Evolutionary conservation across 2,888 invertebrate genomes (phyloP), one percentile per base, ranked within the genome.

Genomic region (Pollenia angustigena): DNA sequence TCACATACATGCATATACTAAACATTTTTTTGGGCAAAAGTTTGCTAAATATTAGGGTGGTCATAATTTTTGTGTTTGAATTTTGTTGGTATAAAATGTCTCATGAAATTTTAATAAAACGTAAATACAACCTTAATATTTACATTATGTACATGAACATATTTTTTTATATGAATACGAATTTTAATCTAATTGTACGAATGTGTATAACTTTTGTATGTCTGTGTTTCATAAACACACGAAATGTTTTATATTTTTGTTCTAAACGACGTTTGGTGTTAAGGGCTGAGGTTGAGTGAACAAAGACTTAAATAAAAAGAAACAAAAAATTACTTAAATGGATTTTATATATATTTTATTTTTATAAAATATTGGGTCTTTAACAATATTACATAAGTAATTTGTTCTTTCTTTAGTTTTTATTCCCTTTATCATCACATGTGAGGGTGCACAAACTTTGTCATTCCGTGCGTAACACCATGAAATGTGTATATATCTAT

Each of bases 191-290:
- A 14, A 58, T 14, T 32, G 32, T 58, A 16, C 11, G 18, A 8
- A 52, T 6, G 32, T 32, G 32, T 32, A 52, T 9, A 16, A 16
- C 16, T 16, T 52, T 52, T 8, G 8, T 52, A 9, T 16, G 16
- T 52, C 9, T 52, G 68, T 58, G 7, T 52, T 60, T 69, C 18
- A 58, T 18, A 60, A 79, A 78, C 52, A 9, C 16, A 54, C 18
- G 18, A 16, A 1, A 56, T 12, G 14, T 40, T 42, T 60, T 52
- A 44, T 44, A 54, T 80, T 46, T 71, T 80, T 52, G 52, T 80
- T 62, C 62, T 71, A 80, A 62, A 71, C 46, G 69, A 80, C 71
- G 14, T 80, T 64, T 69, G 52, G 69, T 60, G 16, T 69, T 79
- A 79, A 79, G 12, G 60, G 50, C 50, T 50, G 60, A 46, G 69